Percentiles rank a stretch among this genome's conserved stretches.
These are phyloP conservation scores for Triops cancriformis DNA, from an alignment of 1,140 invertebrate species.

Conservation along the genomic window DNA sequence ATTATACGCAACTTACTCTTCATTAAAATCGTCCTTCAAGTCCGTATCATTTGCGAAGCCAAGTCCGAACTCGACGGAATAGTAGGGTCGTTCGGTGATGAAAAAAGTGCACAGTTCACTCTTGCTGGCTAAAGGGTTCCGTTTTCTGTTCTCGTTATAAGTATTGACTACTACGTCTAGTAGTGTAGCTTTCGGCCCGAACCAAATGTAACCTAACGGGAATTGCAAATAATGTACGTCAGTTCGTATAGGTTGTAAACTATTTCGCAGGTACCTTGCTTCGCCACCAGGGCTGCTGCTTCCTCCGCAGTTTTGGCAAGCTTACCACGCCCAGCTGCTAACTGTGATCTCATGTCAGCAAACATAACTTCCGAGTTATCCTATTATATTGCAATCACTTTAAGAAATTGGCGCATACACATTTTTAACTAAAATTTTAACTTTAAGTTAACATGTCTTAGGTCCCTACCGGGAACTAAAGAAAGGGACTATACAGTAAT, in stretches of 20 bases:
- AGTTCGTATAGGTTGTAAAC: background rate
- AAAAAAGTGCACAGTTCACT: conserved; percentile 12
- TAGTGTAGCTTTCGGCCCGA: conserved; percentile 15
- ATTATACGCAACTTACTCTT: conserved; percentile 18
- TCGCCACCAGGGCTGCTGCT: conserved; percentile 11
- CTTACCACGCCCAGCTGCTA: conserved; percentile 32
- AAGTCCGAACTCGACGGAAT: conserved; percentile 18
- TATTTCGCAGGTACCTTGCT: background rate
- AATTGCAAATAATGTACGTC: background rate
- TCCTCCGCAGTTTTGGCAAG: conserved; percentile 31
- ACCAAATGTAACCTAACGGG: conserved; percentile 22
- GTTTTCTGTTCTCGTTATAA: conserved; percentile 18
- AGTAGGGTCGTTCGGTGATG: conserved; percentile 21
- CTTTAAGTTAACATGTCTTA: conserved; percentile 32
- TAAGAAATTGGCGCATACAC: conserved; percentile 28
- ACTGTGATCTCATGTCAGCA: conserved; percentile 31
- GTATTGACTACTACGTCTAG: conserved; percentile 20
- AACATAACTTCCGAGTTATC: conserved; percentile 30
- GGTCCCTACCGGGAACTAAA: conserved; percentile 27
- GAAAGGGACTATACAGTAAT: background rate
- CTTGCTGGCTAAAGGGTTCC: background rate
- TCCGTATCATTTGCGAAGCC: conserved; percentile 17
- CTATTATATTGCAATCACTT: conserved; percentile 24
- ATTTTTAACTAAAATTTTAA: conserved; percentile 28
- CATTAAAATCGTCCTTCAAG: conserved; percentile 5